Conservation (phyloP, 1,140 invertebrate genomes). For the Grapholita molesta region DNA sequence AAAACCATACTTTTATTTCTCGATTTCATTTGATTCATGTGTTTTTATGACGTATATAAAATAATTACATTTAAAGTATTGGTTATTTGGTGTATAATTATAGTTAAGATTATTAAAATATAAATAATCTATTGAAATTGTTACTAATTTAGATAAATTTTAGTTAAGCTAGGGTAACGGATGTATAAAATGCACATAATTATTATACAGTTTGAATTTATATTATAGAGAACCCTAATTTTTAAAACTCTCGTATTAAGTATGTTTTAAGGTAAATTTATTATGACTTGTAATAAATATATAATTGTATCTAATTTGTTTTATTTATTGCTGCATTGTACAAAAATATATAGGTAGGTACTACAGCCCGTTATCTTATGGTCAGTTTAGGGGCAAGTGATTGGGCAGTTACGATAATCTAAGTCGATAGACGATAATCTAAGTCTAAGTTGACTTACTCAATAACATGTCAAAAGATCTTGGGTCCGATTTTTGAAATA, state of each 20-base stretch:
- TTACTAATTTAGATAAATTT: constrained; percentile 3
- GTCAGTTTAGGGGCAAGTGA: no score
- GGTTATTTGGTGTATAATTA: constrained; percentile 9
- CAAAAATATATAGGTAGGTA: no score
- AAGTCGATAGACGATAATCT: no score
- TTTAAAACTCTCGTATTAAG: constrained; percentile 24
- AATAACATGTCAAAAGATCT: no score
- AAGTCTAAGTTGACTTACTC: no score
- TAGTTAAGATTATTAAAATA: background rate
- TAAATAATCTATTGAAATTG: constrained; percentile 1
- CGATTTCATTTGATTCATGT: background rate
- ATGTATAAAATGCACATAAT: constrained; percentile 31
- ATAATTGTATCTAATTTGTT: constrained; percentile 20
- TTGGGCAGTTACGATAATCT: no score
- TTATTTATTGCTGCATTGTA: background rate
- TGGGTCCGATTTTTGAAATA: no score
- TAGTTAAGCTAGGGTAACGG: constrained; percentile 13
- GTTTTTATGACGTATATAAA: background rate
- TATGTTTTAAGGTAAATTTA: constrained; percentile 29
- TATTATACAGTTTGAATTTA: constrained; percentile 26
- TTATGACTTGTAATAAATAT: constrained; percentile 46
- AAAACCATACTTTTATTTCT: no score
- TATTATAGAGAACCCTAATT: constrained; percentile 19
- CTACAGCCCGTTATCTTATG: no score
- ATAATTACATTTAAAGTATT: background rate